These are phyloP conservation scores for Himalopsyche kuldschensis DNA, from an alignment of 2,888 invertebrate species.

Conservation along the genomic window DNA sequence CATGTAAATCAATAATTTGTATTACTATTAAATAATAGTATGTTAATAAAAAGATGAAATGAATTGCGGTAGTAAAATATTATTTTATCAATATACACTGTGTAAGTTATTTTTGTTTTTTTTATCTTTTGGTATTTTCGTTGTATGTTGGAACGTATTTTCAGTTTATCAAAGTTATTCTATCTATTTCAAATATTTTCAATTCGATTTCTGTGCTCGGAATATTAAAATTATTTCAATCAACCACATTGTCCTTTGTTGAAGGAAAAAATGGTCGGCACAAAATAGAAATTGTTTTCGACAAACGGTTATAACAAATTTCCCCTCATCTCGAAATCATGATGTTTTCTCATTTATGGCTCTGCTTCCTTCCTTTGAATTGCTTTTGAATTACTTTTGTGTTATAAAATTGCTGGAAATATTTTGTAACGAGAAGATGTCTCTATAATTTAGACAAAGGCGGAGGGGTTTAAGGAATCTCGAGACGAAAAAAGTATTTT, in stretches of 20 bases:
- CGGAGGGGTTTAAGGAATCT: background rate
- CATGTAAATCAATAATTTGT: too few species aligned
- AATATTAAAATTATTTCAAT: background rate
- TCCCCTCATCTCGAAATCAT: background rate
- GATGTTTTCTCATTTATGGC: background rate
- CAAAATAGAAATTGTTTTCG: background rate
- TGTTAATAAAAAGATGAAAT: too few species aligned
- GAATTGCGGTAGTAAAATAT: too few species aligned
- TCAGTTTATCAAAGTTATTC: background rate
- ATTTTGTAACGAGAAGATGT: background rate
- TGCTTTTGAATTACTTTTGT: slow-evolving; percentile 3
- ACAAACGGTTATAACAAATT: background rate
- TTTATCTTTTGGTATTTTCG: too few species aligned
- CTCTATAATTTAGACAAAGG: background rate
- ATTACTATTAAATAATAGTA: too few species aligned
- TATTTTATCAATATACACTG: too few species aligned
- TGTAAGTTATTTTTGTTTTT: too few species aligned
- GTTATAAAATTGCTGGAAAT: background rate
- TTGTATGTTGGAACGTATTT: background rate
- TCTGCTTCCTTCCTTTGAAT: background rate
- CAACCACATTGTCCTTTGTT: background rate
- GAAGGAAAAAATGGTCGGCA: background rate
- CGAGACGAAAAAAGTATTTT: background rate
- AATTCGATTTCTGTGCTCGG: background rate
- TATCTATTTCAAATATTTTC: too few species aligned